Evolutionary conservation across 2,888 invertebrate genomes (phyloP).

Genomic region (Eledona agricola): DNA sequence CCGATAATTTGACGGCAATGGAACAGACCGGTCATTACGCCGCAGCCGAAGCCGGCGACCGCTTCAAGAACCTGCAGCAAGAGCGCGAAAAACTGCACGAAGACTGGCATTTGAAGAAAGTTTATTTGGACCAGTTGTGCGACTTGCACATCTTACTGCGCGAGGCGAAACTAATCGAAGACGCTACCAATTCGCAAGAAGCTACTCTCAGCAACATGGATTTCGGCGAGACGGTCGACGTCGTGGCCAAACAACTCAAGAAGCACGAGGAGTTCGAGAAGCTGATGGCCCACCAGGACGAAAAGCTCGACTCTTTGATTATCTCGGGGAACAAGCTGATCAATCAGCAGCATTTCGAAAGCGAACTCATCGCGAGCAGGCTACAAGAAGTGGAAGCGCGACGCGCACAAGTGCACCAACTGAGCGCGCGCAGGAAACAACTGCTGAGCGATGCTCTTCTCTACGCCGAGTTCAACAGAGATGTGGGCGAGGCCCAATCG

Average conservation of each 20-base stretch:
- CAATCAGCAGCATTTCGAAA: slow-evolving; percentile 91
- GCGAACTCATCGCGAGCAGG: slow-evolving; percentile 78
- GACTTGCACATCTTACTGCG: slow-evolving; percentile 94
- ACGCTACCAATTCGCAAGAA: slow-evolving; percentile 88
- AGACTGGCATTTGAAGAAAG: slow-evolving; percentile 89
- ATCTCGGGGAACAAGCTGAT: slow-evolving; percentile 88
- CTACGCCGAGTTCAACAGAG: slow-evolving; percentile 90
- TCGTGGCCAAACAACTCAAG: slow-evolving; percentile 88
- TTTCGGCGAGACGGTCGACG: slow-evolving; percentile 83
- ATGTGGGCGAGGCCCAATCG: slow-evolving; percentile 87
- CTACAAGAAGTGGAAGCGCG: slow-evolving; percentile 78
- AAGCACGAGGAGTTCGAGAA: slow-evolving; percentile 97
- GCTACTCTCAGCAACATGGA: slow-evolving; percentile 74
- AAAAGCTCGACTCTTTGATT: slow-evolving; percentile 82
- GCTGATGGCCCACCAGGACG: slow-evolving; percentile 86
- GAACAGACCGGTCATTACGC: slow-evolving; percentile 87
- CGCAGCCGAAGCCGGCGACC: slow-evolving; percentile 79
- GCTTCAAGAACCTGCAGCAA: slow-evolving; percentile 78
- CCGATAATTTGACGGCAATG: slow-evolving; percentile 82
- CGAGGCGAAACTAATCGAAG: slow-evolving; percentile 92
- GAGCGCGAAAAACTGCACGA: slow-evolving; percentile 81
- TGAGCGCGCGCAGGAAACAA: slow-evolving; percentile 73
- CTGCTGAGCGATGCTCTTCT: slow-evolving; percentile 81
- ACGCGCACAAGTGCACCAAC: slow-evolving; percentile 72
- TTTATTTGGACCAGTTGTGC: slow-evolving; percentile 88